Percentiles rank a stretch among this genome's conserved stretches.
Evolutionary conservation across 2,113 vertebrate genomes (phyloP).

Genomic region (Riparia riparia): DNA sequence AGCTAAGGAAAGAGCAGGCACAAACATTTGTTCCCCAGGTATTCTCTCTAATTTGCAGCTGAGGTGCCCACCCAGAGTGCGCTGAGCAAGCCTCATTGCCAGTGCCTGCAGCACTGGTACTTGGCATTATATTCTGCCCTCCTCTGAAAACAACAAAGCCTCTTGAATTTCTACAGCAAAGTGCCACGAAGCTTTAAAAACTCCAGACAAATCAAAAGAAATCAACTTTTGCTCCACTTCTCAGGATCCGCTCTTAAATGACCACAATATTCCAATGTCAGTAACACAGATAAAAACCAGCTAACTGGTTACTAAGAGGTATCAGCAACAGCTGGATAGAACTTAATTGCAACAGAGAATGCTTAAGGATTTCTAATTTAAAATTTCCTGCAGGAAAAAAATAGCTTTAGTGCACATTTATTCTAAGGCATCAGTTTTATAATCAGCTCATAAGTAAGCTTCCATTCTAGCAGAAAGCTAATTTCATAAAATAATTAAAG

Average conservation of each 20-base stretch:
- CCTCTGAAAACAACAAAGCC: constrained; percentile 5
- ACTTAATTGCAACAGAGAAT: constrained; percentile 13
- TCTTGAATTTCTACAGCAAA: background rate
- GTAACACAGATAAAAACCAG: background rate
- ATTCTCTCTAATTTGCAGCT: background rate
- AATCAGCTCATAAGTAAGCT: background rate
- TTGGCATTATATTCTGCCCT: background rate
- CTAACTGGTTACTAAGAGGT: background rate
- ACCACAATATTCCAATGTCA: background rate
- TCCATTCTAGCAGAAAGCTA: background rate
- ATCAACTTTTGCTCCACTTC: background rate
- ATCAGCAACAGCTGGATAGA: background rate
- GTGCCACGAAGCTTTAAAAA: background rate
- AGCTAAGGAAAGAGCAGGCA: background rate
- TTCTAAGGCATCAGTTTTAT: background rate
- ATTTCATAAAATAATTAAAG: constrained; percentile 26
- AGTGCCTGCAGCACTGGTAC: background rate
- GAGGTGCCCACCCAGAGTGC: background rate
- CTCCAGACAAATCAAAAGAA: constrained; percentile 7
- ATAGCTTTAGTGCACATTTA: background rate
- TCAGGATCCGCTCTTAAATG: background rate
- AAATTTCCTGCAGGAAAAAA: background rate
- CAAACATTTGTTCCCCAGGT: background rate
- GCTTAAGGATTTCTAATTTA: background rate
- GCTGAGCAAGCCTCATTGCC: background rate